Percentiles rank a stretch among this genome's conserved stretches.
Evolutionary conservation across 2,113 vertebrate genomes (phyloP).

Genomic region (Epinephelus moara): DNA sequence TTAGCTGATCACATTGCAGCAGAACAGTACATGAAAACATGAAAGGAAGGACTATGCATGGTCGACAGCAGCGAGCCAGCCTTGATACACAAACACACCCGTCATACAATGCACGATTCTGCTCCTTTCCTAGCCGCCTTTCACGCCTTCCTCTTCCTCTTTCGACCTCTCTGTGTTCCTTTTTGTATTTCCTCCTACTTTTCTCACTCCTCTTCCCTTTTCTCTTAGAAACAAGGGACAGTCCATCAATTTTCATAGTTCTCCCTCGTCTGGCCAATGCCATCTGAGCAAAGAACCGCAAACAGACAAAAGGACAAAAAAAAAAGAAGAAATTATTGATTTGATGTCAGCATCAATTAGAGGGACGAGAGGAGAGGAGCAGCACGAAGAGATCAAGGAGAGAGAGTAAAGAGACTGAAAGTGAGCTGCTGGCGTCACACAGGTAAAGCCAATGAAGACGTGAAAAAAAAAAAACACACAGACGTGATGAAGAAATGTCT

Average conservation of each 20-base stretch:
- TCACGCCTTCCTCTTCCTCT: not conserved
- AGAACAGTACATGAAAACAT: constrained; percentile 53
- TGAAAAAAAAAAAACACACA: not conserved
- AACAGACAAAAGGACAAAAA: constrained; percentile 70
- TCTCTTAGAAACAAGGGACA: constrained; percentile 42
- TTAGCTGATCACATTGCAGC: constrained; percentile 64
- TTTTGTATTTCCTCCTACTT: constrained; percentile 33
- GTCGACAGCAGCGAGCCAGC: constrained; percentile 12
- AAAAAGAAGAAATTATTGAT: constrained; percentile 80
- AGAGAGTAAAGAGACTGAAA: constrained; percentile 16
- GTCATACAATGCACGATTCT: constrained; percentile 11
- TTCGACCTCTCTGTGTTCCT: constrained; percentile 21
- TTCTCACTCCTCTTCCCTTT: constrained; percentile 28
- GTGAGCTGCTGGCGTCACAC: constrained; percentile 11
- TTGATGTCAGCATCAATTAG: constrained; percentile 80
- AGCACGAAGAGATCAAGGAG: constrained; percentile 24
- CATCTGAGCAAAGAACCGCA: constrained; percentile 60
- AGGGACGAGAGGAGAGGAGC: constrained; percentile 36
- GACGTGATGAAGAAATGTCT: not conserved
- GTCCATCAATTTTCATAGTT: constrained; percentile 62
- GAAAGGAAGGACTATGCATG: constrained; percentile 14
- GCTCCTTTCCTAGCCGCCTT: not conserved
- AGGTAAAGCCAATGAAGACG: constrained; percentile 19
- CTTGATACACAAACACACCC: constrained; percentile 35
- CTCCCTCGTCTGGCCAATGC: constrained; percentile 47